Base-by-base conservation (phyloP, 2,797 vertebrate species). In the Threskiornis aethiopicus region DNA sequence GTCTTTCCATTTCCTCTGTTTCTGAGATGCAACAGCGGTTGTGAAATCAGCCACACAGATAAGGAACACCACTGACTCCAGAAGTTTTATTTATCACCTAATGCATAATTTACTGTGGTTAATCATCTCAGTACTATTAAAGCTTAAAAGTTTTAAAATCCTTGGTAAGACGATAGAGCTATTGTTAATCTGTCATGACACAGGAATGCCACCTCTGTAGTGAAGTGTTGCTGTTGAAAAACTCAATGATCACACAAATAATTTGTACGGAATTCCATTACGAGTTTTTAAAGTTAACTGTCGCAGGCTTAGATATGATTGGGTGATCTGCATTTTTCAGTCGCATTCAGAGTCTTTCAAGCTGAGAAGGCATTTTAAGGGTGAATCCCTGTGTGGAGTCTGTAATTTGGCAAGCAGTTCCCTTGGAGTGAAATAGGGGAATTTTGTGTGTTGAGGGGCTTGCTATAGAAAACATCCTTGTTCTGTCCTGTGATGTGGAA, bases 61-160 rank as follows among this genome's bases (percentile, higher is more conserved):
- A 87, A 85, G 54, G 76, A 92, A 44, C 0, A 0, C 33, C 1
- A 0, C 25, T 59, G 64, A 19, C 20, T 90, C 29, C 12, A 1
- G 69, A 46, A 55, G 6, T 46, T 87, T 92, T 89, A 67, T 75
- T 85, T 93, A 76, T 67, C 13, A 16, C 18, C 49, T 58, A 69
- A 33, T 51, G 25, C 31, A 13, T 86, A 39, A 28, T 88, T 86
- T 76, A 26, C 6, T 55, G 39, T 70, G 39, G 47, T 90, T 90
- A 81, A 87, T 77, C 42, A 88, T 22, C n/a, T 79, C 41, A 35
- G 14, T 19, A 59, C 47, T 88, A 54, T 71, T 67, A 49, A 58
- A 73, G 39, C 47, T 83, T 13, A 31, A 29, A 87, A 75, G 41
- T 64, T 90, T 83, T 51, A 3, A 91, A 93, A 72, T 83, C 26